Base-by-base conservation (phyloP, 2,797 vertebrate species). In the Clamator glandarius region DNA sequence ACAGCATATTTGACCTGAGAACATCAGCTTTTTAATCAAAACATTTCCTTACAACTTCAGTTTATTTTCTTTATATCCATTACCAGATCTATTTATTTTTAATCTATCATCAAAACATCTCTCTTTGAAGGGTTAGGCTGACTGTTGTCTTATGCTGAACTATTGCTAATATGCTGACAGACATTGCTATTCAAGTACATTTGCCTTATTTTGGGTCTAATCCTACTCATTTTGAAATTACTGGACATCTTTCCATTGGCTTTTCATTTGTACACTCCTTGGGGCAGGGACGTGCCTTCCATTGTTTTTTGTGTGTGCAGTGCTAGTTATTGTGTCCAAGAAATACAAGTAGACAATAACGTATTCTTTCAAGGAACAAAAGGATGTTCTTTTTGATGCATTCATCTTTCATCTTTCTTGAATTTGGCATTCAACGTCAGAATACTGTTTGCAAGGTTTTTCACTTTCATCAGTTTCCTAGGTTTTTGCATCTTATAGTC, bases 341-440 rank as follows among this genome's bases (percentile, higher is more conserved):
- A 72, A 95, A 87, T 72, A 75, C 39, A 93, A 96, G 59, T 58
- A 94, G 64, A 96, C 89, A 95, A 96, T 96, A 91, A 95, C 12
- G 64, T 93, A 93, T 95, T 96, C 67, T 96, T 95, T 85, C 68
- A 90, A 91, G 69, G 87, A 95, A 96, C 89, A 95, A 95, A 96
- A 90, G 81, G 58, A 75, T 86, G 67, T 78, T 89, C 58, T 76
- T 94, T 95, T 93, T 85, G 59, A 87, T 88, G 48, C 85, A 93
- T 93, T 86, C 59, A 91, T 92, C 91, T 90, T 95, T 90, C 90
- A 90, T 90, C 54, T 95, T 79, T 88, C 74, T 84, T 42, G 63
- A 81, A 54, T 91, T 90, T 96, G 82, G 33, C 72, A 88, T 91
- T 84, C 76, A 36, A 57, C 92, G 57, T 79, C 75, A 87, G 68